Evolutionary conservation across 2,797 vertebrate species (phyloP).

Genomic region (Lepus townsendii): DNA sequence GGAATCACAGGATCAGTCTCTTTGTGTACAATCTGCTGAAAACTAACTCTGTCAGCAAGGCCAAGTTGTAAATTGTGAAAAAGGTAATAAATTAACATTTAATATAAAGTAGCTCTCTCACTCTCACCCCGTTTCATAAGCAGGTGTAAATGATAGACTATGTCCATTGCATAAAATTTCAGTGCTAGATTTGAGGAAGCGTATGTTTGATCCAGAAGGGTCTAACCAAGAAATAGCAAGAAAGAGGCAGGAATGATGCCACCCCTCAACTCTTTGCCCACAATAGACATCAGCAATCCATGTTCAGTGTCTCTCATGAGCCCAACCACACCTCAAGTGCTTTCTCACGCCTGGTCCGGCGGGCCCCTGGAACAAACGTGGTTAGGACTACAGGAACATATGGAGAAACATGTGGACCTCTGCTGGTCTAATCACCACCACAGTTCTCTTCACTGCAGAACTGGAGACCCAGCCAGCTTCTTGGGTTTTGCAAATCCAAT

Average conservation of each 20-base stretch:
- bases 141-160: background rate
- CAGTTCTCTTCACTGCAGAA: background rate
- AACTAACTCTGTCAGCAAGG: constrained; percentile 65
- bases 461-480: background rate
- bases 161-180: constrained; percentile 2
- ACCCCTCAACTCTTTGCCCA: background rate
- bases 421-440: background rate
- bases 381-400: background rate
- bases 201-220: background rate
- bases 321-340: background rate
- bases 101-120: constrained; percentile 54
- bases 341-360: background rate
- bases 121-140: constrained; percentile 40
- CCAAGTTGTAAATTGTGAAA: constrained; percentile 42
- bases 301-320: background rate
- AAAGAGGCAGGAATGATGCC: background rate
- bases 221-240: background rate
- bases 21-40: constrained; percentile 50
- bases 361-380: background rate
- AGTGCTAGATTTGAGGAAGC: background rate
- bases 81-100: constrained; percentile 61
- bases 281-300: background rate
- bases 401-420: background rate
- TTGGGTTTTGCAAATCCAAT: no score
- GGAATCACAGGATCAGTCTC: background rate